Conservation (phyloP, 92 coral and sea anemone genomes). For the Siderastrea siderea region DNA sequence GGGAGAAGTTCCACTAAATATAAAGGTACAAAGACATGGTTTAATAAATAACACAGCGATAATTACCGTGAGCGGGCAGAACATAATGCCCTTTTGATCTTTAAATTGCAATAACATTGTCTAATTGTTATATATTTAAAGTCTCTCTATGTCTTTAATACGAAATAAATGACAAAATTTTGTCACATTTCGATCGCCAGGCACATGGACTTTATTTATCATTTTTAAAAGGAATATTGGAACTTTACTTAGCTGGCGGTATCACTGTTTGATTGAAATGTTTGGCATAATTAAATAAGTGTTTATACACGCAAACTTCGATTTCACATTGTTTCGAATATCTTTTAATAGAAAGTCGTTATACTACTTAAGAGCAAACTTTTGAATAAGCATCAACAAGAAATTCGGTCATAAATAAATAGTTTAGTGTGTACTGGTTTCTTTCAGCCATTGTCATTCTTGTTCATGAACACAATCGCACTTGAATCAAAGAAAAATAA, state of each 20-base stretch:
- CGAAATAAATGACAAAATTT: not conserved
- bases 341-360: not conserved
- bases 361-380: not conserved
- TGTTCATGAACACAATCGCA: not conserved
- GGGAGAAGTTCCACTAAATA: no score
- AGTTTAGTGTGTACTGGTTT: not conserved
- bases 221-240: not conserved
- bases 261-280: slow-evolving; percentile 34
- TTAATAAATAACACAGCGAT: no score
- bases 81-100: no score
- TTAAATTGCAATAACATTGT: no score
- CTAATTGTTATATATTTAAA: no score
- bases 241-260: slow-evolving; percentile 6
- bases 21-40: no score
- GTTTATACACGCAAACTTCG: slow-evolving; percentile 47
- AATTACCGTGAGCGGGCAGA: no score
- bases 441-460: slow-evolving; percentile 10
- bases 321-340: slow-evolving; percentile 5
- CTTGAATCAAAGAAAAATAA: slow-evolving; percentile 26
- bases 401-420: not conserved
- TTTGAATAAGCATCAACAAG: not conserved
- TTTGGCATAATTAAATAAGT: slow-evolving; percentile 37
- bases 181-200: not conserved
- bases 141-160: no score
- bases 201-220: slow-evolving; percentile 27